Base-by-base conservation (phyloP, 2,113 vertebrate genomes). In the Hucho hucho region DNA sequence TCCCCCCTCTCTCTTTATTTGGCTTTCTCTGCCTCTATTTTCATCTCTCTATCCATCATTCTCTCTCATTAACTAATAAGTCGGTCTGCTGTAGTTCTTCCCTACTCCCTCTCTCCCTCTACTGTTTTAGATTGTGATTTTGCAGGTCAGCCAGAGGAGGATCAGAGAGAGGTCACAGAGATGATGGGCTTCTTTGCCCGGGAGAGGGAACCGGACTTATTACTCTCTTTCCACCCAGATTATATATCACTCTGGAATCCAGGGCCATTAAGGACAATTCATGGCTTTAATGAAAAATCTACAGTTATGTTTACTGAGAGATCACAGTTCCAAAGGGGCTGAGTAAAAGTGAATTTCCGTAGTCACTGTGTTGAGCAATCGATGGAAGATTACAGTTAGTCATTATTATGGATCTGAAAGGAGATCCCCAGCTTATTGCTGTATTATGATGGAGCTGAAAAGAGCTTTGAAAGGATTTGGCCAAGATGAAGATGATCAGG, bases 381-480 rank as follows among this genome's bases (percentile, higher is more conserved):
- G 16, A 68, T 68, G 20, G 20, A 20, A 63, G 49, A 73, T 76
- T 65, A 49, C 73, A 72, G 37, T 63, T 25, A 25, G 65, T 63
- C 72, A 75, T 78, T 75, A 46, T 73, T 72, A 63, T 69, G 47
- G 29, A 22, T 32, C 24, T 43, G 3, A 25, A 59, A 29, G 58
- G 72, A 13, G 6, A 3, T 67, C 13, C 69, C 16, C 61, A 49
- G 29, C 24, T 53, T 53, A 70, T 69, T 59, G 46, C 16, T 46
- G 24, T 47, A 65, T 74, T 70, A n/a, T 58, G 59, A 69, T 1
- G 47, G 56, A 58, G 56, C 69, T 70, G 32, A 75, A 46, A 65
- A 47, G 28, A 63, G 14, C 16, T 61, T 75, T 72, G 73, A 68
- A 65, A 67, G 26, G 53, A 64, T 77, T 24, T 43, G 28, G 67